Percentiles rank a stretch among this genome's conserved stretches.
Conservation (phyloP, 2,797 vertebrate genomes). For the Cossypha heuglini region DNA sequence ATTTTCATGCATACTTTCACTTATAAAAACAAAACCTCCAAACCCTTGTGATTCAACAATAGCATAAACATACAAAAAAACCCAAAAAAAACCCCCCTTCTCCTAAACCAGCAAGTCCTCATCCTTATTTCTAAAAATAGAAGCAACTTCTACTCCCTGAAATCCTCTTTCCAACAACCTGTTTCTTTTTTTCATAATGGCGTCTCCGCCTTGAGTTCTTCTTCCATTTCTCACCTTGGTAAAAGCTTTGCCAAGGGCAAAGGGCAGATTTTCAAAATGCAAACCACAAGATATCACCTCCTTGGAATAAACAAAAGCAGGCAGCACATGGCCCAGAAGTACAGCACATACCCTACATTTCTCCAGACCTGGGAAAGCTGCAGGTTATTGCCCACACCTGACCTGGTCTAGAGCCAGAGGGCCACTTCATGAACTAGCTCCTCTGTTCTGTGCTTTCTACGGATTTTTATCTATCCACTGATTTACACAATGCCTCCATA, state of each 20-base stretch:
- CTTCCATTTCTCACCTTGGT: not conserved
- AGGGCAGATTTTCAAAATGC: not conserved
- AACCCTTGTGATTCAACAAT: not conserved
- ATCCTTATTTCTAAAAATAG: not conserved
- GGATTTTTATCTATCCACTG: not conserved
- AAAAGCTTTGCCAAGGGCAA: not conserved
- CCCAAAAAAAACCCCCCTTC: not conserved
- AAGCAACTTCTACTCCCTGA: not conserved
- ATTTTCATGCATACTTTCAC: not conserved
- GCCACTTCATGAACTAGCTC: not conserved
- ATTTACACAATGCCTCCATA: not conserved
- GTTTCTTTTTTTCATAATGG: not conserved
- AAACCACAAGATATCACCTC: not conserved
- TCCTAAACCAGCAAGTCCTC: not conserved
- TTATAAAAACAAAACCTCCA: not conserved
- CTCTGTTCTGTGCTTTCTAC: not conserved
- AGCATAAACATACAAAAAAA: not conserved
- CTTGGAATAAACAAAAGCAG: not conserved
- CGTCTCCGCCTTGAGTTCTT: not conserved
- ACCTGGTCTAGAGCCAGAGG: not conserved
- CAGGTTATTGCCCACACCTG: not conserved
- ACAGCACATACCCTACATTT: not conserved
- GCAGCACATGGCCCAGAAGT: not conserved
- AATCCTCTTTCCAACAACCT: not conserved
- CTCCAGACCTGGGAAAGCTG: not conserved